Conservation (phyloP, 2,888 invertebrate species). For the Latrodectus elegans region DNA sequence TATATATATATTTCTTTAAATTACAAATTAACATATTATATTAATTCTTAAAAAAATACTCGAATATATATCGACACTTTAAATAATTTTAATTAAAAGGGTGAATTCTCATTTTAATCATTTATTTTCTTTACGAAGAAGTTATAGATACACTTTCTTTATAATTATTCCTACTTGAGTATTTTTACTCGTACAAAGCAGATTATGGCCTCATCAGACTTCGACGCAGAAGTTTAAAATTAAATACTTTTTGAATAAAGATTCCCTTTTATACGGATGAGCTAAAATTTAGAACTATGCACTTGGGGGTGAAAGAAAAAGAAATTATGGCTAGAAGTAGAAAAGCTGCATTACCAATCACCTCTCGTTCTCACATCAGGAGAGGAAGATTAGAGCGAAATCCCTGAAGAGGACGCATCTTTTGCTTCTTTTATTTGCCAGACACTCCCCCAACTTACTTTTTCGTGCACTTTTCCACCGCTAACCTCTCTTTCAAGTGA, state of each 20-base stretch:
- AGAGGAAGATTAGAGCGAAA: background rate
- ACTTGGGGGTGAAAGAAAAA: constrained; percentile 4
- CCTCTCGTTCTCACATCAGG: background rate
- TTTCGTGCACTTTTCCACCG: background rate
- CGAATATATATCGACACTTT: too few species aligned
- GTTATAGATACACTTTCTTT: too few species aligned
- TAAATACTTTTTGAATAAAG: constrained; percentile 4
- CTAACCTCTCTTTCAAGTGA: constrained; percentile 27
- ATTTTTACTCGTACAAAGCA: too few species aligned
- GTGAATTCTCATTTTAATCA: too few species aligned
- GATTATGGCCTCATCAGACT: too few species aligned
- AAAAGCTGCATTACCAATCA: constrained; percentile 7
- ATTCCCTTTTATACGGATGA: background rate
- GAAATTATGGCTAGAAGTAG: constrained; percentile 5
- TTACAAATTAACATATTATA: too few species aligned
- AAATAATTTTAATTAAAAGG: too few species aligned
- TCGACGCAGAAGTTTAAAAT: background rate
- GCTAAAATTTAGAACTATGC: background rate
- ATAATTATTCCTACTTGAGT: too few species aligned
- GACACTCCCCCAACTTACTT: background rate
- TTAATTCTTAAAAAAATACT: too few species aligned
- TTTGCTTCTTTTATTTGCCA: background rate
- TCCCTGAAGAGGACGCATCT: constrained; percentile 7
- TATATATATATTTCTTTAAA: too few species aligned
- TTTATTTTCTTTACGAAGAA: too few species aligned